A percentile compares a stretch with the other conserved stretches of the same genome.
These are phyloP conservation scores for Toxotes chatareus DNA, from an alignment of 2,113 vertebrate genomes.

Conservation along the genomic window DNA sequence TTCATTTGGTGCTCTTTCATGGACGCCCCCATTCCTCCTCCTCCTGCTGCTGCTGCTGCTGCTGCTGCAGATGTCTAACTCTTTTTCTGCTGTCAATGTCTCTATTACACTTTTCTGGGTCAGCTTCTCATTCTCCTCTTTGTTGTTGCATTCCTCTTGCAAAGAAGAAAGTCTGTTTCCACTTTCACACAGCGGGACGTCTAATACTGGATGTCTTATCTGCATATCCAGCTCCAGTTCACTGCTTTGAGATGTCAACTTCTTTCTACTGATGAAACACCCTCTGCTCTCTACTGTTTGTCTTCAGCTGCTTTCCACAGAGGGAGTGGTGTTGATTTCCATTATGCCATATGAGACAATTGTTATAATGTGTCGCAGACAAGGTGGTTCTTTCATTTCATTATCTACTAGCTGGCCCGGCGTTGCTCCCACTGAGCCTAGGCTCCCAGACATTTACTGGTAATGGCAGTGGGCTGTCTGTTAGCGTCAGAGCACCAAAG, in stretches of 20 bases:
- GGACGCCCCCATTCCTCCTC: conserved; percentile 49
- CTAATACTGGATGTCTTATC: conserved; percentile 54
- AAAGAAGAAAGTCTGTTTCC: conserved; percentile 60
- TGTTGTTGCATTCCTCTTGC: conserved; percentile 51
- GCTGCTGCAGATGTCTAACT: conserved; percentile 55
- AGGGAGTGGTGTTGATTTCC: conserved; percentile 62
- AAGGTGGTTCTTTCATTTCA: conserved; percentile 57
- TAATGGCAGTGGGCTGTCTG: conserved; percentile 42
- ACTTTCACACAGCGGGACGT: conserved; percentile 53
- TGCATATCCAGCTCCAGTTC: conserved; percentile 58
- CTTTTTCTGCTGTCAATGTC: conserved; percentile 48
- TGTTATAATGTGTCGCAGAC: conserved; percentile 44
- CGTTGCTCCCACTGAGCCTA: not conserved
- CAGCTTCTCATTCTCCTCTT: not conserved
- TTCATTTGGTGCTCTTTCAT: conserved; percentile 73
- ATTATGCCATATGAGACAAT: conserved; percentile 48
- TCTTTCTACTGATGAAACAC: conserved; percentile 22
- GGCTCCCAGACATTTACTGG: conserved; percentile 37
- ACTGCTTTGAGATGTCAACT: conserved; percentile 27
- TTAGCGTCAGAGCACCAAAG: conserved; percentile 57
- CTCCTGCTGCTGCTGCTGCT: conserved; percentile 30
- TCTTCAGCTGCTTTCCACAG: conserved; percentile 27
- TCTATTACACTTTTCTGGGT: conserved; percentile 51
- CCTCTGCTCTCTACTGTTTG: conserved; percentile 22
- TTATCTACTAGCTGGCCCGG: conserved; percentile 35